These are phyloP conservation scores for Yponomeuta cagnagella DNA, from an alignment of 2,888 invertebrate genomes.

Conservation along the genomic window DNA sequence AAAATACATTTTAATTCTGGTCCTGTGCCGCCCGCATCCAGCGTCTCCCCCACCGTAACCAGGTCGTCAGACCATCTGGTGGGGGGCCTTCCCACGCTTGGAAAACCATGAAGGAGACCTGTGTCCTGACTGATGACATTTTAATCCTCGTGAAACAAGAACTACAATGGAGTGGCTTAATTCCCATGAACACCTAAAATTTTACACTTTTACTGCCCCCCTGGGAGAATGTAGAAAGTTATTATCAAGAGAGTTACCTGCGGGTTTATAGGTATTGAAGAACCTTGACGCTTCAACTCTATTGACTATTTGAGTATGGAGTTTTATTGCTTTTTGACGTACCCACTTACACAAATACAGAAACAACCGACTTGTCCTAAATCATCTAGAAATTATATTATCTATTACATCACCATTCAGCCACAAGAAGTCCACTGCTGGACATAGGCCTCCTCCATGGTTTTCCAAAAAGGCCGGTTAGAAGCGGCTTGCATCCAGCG, in stretches of 20 bases:
- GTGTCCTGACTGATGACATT: not conserved
- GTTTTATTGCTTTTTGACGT: conserved; percentile 2
- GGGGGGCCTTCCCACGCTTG: too few relatives aligned
- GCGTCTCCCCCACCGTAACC: too few relatives aligned
- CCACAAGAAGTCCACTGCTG: not conserved
- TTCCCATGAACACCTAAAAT: not conserved
- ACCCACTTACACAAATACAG: not conserved
- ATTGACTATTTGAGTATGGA: not conserved
- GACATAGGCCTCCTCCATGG: not conserved
- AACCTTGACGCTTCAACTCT: not conserved
- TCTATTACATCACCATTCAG: too few relatives aligned
- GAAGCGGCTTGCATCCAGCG: too few relatives aligned
- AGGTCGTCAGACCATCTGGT: too few relatives aligned
- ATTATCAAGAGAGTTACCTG: not conserved
- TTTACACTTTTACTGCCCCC: not conserved
- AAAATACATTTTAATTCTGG: too few relatives aligned
- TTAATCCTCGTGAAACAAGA: not conserved
- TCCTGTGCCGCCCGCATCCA: too few relatives aligned
- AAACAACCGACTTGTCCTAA: not conserved
- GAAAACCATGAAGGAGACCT: too few relatives aligned
- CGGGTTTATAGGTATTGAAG: not conserved
- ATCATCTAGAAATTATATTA: too few relatives aligned
- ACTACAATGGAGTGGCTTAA: too few relatives aligned
- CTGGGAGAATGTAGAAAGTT: not conserved
- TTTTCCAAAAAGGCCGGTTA: too few relatives aligned